Conservation (phyloP, 2,113 vertebrate species). For the Agapornis roseicollis region DNA sequence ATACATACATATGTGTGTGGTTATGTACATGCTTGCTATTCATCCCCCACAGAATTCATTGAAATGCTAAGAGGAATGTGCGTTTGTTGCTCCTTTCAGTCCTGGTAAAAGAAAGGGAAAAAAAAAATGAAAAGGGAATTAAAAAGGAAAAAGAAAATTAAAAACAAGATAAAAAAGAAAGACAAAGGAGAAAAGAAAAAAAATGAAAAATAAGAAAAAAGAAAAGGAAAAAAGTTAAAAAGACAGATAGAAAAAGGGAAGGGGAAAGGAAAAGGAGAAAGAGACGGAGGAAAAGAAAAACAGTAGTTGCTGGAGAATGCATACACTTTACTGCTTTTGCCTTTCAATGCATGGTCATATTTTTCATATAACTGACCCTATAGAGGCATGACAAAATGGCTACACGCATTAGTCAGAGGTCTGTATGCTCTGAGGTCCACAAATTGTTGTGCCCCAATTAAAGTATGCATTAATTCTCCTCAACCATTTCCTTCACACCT, state of each 20-base stretch:
- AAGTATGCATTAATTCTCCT: background rate
- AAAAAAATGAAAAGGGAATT: too few relatives aligned
- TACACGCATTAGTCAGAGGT: background rate
- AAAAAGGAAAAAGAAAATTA: rapidly evolving
- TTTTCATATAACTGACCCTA: background rate
- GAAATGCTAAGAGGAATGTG: conserved; percentile 69
- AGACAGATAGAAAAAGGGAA: too few relatives aligned
- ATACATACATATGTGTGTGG: conserved; percentile 78
- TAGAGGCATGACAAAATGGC: background rate
- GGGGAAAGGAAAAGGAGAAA: background rate
- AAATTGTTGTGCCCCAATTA: background rate
- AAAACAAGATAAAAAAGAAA: background rate
- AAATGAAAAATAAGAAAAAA: background rate
- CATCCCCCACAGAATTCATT: conserved; percentile 66
- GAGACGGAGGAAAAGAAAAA: background rate
- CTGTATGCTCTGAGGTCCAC: background rate
- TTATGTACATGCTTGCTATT: conserved; percentile 72
- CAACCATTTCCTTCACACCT: background rate
- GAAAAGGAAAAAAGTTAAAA: background rate
- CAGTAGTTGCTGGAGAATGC: background rate
- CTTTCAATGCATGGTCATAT: background rate
- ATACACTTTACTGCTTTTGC: background rate
- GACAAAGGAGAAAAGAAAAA: rapidly evolving
- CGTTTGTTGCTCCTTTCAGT: conserved; percentile 56
- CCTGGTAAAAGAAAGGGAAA: background rate